Percentiles rank a stretch among this genome's conserved stretches.
Conservation (phyloP, 2,797 vertebrate species). For the Centropyge bicolor region DNA sequence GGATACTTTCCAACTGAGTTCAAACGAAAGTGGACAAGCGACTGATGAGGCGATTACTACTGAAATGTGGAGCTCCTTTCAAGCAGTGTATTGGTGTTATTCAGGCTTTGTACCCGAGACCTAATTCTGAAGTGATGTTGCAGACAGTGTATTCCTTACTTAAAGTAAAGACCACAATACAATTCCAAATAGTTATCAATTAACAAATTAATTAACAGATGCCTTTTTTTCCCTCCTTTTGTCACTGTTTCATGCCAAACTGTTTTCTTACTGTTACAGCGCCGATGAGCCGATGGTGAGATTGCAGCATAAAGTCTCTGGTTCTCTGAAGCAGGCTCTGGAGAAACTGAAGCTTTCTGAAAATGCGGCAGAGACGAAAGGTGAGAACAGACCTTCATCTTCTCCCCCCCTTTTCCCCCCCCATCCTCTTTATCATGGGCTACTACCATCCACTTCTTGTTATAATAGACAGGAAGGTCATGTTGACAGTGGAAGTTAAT, state of each 20-base stretch:
- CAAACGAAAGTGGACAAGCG: conserved; percentile 26
- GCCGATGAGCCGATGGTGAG: conserved; percentile 92
- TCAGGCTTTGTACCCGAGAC: not conserved
- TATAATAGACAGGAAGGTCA: conserved; percentile 61
- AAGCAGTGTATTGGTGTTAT: conserved; percentile 11
- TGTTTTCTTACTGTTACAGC: conserved; percentile 77
- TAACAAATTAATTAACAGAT: not conserved
- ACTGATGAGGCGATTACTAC: conserved; percentile 28
- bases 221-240: not conserved
- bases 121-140: not conserved
- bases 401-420: not conserved
- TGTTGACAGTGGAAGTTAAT: conserved; percentile 67
- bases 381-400: conserved; percentile 74
- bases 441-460: conserved; percentile 27
- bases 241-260: conserved; percentile 14
- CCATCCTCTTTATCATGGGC: conserved; percentile 13
- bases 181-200: conserved; percentile 14
- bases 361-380: conserved; percentile 85
- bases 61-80: conserved; percentile 34
- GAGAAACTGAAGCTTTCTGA: conserved; percentile 94
- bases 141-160: conserved; percentile 1
- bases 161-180: not conserved
- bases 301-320: conserved; percentile 92
- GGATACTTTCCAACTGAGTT: conserved; percentile 22
- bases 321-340: conserved; percentile 94